A percentile compares a stretch with the other conserved stretches of the same genome.
phyloP scores from a whole-genome alignment of 2,888 invertebrate species.

The Diloba caeruleocephala region DNA sequence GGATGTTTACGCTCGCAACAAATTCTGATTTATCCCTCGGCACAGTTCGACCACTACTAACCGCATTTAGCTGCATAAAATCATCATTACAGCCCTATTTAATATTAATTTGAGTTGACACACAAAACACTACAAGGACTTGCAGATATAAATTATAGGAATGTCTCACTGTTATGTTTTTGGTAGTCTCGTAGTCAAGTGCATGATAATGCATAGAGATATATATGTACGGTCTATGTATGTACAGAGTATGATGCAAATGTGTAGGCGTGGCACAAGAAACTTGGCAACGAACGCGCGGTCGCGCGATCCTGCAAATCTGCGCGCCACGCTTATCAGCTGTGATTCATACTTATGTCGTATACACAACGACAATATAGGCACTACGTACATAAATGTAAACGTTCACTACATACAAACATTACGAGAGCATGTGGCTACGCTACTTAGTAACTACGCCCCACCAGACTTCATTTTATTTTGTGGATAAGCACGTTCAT shows the following conservation, averaged over 20 bases:
- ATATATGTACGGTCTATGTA: slow-evolving; percentile 68
- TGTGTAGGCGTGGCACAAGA: slow-evolving; percentile 78
- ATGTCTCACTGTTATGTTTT: slow-evolving; percentile 21
- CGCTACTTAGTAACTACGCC: slow-evolving; percentile 74
- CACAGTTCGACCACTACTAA: slow-evolving; percentile 55
- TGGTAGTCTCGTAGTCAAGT: slow-evolving; percentile 28
- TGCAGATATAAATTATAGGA: slow-evolving; percentile 33
- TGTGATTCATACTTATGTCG: slow-evolving; percentile 80
- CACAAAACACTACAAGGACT: slow-evolving; percentile 42
- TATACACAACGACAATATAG: slow-evolving; percentile 61
- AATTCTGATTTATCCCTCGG: slow-evolving; percentile 80
- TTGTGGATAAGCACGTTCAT: slow-evolving; percentile 79
- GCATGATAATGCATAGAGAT: slow-evolving; percentile 11
- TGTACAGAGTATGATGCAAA: slow-evolving; percentile 78
- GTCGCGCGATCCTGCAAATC: slow-evolving; percentile 81
- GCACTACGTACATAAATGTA: slow-evolving; percentile 49
- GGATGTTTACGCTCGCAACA: slow-evolving; percentile 82
- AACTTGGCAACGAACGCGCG: slow-evolving; percentile 80
- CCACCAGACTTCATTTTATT: slow-evolving; percentile 77
- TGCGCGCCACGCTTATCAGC: slow-evolving; percentile 83
- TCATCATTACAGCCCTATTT: slow-evolving; percentile 62
- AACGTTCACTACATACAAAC: slow-evolving; percentile 56
- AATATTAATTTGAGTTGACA: slow-evolving; percentile 60
- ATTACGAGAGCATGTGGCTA: slow-evolving; percentile 62
- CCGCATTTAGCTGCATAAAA: slow-evolving; percentile 66